A percentile compares a stretch with the other conserved stretches of the same genome.
These are phyloP conservation scores for Genyomyrus donnyi DNA, from an alignment of 2,113 vertebrate species.

Conservation along the genomic window DNA sequence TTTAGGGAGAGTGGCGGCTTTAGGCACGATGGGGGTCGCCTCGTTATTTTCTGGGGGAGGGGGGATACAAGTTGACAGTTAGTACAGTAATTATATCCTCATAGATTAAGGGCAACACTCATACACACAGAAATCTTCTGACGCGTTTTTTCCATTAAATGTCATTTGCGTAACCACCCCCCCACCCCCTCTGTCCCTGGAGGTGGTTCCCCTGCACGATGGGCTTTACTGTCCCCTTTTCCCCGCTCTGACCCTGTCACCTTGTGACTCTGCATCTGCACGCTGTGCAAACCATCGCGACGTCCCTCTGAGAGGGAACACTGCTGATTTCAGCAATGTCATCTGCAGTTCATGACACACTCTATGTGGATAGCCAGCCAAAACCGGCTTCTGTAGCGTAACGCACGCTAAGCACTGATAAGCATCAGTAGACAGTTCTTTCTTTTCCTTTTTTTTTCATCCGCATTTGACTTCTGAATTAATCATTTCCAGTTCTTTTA, in stretches of 20 bases:
- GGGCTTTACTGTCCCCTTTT: not conserved
- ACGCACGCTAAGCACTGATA: not conserved
- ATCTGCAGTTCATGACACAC: slow-evolving; percentile 14
- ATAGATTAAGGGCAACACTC: not conserved
- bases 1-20: slow-evolving; percentile 32
- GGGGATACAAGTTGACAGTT: slow-evolving; percentile 32
- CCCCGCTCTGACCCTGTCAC: not conserved
- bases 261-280: not conserved
- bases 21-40: slow-evolving; percentile 18
- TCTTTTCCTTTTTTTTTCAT: not conserved
- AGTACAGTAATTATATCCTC: not conserved
- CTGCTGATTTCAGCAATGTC: slow-evolving; percentile 19
- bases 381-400: not conserved
- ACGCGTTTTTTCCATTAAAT: not conserved
- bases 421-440: not conserved
- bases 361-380: not conserved
- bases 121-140: not conserved
- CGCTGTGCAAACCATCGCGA: not conserved
- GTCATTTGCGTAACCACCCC: not conserved
- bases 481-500: not conserved
- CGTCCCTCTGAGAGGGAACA: slow-evolving; percentile 8
- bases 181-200: not conserved
- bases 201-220: not conserved
- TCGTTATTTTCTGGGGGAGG: slow-evolving; percentile 27
- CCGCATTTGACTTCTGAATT: not conserved